Evolutionary conservation across 2,888 invertebrate species (phyloP), one percentile per base, ranked within the genome.

Genomic region (Spicauda simplicius): DNA sequence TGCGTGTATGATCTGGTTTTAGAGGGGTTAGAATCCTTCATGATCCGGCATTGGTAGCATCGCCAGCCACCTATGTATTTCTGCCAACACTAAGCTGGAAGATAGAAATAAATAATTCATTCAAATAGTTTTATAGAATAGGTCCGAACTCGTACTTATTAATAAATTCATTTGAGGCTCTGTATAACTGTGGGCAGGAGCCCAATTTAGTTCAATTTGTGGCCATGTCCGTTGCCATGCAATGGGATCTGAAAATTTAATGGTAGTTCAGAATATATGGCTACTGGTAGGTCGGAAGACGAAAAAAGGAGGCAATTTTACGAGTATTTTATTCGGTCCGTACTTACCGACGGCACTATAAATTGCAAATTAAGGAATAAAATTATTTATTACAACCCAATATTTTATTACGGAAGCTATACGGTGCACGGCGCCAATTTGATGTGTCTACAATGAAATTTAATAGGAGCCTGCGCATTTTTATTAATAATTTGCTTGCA

Each of bases 231-330:
- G 76, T 75, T 73, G 79, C 77, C 72, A 77, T 76, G 77, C 77
- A 78, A 80, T 73, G 73, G 72, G 64, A 61, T 62, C 75, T 85
- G 86, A 86, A 86, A 85, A 80, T 82, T 85, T 84, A 84, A 86
- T 85, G 81, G 73, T 71, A 65, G 54, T 62, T 54, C 62, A 20
- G 41, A 33, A 62, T 62, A 62, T 62, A 62, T 61, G 53, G 45
- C 41, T n/a, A 45, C 41, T 54, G 41, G 62, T 45, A 62, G 54
- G 45, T 37, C n/a, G 45, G 19, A 62, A 54, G 25, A 52, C 64
- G 50, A 61, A 59, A 53, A 53, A 53, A 52, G 33, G 10, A 53
- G 45, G 45, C 53, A 45, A 59, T 58, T 65, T 65, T 59, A 59
- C 64, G 58, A 64, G 57, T 50, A 52, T 57, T 64, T 64, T 57